Evolutionary conservation across 2,113 vertebrate species (phyloP), one percentile per base, ranked within the genome.

Genomic region (Dryoscopus gambensis): DNA sequence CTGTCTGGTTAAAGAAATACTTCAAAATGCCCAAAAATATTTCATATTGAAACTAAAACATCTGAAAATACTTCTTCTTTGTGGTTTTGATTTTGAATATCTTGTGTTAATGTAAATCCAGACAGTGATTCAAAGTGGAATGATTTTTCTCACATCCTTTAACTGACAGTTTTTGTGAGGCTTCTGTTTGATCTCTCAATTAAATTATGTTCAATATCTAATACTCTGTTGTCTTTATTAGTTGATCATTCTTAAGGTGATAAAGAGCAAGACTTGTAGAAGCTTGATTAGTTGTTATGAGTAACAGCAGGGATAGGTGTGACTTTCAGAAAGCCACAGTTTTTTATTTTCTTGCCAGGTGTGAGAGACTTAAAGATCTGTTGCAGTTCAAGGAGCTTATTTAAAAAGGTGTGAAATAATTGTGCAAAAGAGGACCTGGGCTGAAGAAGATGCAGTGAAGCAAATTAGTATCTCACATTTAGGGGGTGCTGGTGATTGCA

Each of bases 141-240:
- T 56, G 63, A 71, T 87, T 92, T 93, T 93, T 90, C 75, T 81
- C 76, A 62, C 79, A 47, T 95, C 73, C 47, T 88, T 93, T 90
- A 64, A 52, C 60, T 95, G 94, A 59, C 89, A 6, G 3, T 50
- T 90, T 96, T 83, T 93, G 23, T 86, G 71, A 80, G 89, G 68
- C 46, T 93, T 39, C 57, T 76, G 46, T 96, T 95, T 94, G 85
- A 94, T 95, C 70, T 96, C 42, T 88, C 83, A 86, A 62, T 96
- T 94, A 90, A 95, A 73, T 92, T 84, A 59, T 25, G 50, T 92
- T 87, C 90, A 71, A 0, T 90, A 49, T 92, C 49, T 89, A 89
- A 77, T 6, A 40, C 35, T 81, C 30, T 93, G 50, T 70, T 90
- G 52, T 84, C 79, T 94, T 92, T 92, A 64, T 89, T 94, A 94